A percentile compares a stretch with the other conserved stretches of the same genome.
Conservation (phyloP, 2,888 invertebrate species). For the Caenorhabditis wallacei region DNA sequence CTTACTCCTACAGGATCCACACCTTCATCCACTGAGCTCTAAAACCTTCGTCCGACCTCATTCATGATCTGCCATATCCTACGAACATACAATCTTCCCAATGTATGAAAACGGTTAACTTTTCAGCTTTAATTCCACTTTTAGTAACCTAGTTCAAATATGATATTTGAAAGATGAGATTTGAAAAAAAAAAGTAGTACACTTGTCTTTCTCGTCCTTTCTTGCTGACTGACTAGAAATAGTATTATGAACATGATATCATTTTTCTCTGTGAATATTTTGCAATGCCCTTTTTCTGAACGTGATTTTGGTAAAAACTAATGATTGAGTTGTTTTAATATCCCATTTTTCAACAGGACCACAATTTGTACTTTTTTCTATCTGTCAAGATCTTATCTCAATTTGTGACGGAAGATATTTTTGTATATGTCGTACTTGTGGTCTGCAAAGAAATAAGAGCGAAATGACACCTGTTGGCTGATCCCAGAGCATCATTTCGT, state of each 20-base stretch:
- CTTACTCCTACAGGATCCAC: conserved; percentile 15
- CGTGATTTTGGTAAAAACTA: no score
- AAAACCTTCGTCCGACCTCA: conserved; percentile 5
- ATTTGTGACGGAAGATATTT: not conserved
- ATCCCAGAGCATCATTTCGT: conserved; percentile 27
- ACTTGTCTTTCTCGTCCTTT: not conserved
- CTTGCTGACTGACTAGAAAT: no score
- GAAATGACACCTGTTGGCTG: conserved; percentile 38
- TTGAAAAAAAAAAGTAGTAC: not conserved
- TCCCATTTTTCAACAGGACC: no score
- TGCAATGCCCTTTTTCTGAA: no score
- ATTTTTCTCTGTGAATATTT: no score
- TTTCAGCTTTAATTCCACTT: conserved; percentile 38
- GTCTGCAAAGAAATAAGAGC: conserved; percentile 29
- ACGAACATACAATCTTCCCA: conserved; percentile 1
- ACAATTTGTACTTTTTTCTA: no score
- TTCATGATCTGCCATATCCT: conserved; percentile 17
- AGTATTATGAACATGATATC: no score
- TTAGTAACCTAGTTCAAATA: not conserved
- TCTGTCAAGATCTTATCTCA: no score
- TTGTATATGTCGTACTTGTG: conserved; percentile 36
- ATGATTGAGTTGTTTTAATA: no score
- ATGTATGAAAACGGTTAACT: conserved; percentile 34
- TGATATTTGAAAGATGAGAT: not conserved
- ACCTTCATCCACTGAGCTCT: conserved; percentile 19